Conservation (phyloP, 2,888 invertebrate genomes). For the Rhagonycha fulva region DNA sequence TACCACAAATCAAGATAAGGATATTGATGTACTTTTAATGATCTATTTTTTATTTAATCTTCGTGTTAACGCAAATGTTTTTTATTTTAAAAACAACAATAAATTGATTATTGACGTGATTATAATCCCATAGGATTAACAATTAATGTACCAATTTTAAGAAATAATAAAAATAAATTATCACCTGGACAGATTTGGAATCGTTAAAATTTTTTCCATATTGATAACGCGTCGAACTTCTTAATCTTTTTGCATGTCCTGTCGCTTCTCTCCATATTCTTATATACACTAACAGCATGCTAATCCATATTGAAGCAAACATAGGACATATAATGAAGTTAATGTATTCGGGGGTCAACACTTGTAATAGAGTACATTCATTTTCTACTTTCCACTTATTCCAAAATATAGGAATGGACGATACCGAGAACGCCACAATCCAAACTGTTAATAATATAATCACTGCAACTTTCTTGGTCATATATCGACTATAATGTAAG, state of each 20-base stretch:
- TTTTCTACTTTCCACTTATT: conserved; percentile 67
- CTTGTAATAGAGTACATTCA: conserved; percentile 66
- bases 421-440: conserved; percentile 67
- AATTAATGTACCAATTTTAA: background rate
- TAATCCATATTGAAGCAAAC: conserved; percentile 74
- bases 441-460: conserved; percentile 69
- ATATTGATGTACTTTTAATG: background rate
- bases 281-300: conserved; percentile 76
- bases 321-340: conserved; percentile 67
- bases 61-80: background rate
- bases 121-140: background rate
- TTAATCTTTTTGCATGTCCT: conserved; percentile 70
- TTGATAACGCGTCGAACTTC: conserved; percentile 62
- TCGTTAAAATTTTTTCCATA: conserved; percentile 61
- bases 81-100: background rate
- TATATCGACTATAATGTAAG: conserved; percentile 74
- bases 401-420: conserved; percentile 76
- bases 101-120: background rate
- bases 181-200: conserved; percentile 78
- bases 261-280: conserved; percentile 79
- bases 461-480: conserved; percentile 70
- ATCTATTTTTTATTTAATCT: background rate
- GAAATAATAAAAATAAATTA: background rate
- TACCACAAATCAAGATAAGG: background rate
- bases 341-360: conserved; percentile 56